Percentiles rank a stretch among this genome's conserved stretches.
phyloP scores from a whole-genome alignment of 2,797 vertebrate genomes.

The Myoxocephalus aenaeus region DNA sequence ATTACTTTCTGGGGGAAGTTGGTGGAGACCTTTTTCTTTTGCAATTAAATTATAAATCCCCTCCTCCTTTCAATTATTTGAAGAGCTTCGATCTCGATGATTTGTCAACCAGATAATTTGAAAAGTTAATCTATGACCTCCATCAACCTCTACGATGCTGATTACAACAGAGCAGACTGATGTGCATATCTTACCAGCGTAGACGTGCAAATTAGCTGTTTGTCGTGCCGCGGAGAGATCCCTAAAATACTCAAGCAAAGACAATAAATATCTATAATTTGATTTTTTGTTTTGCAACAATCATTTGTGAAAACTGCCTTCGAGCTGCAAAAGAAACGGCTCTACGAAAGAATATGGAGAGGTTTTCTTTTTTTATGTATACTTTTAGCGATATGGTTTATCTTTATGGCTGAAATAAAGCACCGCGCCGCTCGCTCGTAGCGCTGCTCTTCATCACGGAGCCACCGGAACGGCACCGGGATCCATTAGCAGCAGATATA shows the following conservation, averaged over 20 bases:
- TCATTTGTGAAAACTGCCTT: neutral
- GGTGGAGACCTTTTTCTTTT: slow-evolving; percentile 7
- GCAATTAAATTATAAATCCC: slow-evolving; percentile 60
- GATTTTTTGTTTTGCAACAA: neutral
- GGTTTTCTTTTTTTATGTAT: too few species aligned
- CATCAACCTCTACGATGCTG: neutral
- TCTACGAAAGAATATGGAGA: too few species aligned
- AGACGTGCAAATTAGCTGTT: neutral
- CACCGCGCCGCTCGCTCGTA: neutral
- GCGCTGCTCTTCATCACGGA: slow-evolving; percentile 3
- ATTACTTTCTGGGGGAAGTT: slow-evolving; percentile 58
- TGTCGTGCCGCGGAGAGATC: neutral
- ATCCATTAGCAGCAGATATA: slow-evolving; percentile 8
- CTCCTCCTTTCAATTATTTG: slow-evolving; percentile 29
- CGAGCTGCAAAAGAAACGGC: neutral
- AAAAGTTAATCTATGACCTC: slow-evolving; percentile 27
- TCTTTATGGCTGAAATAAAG: slow-evolving; percentile 7
- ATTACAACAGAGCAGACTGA: neutral
- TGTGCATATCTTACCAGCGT: neutral
- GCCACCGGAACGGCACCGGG: slow-evolving; percentile 8
- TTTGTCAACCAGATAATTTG: slow-evolving; percentile 23
- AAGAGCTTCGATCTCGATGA: slow-evolving; percentile 21
- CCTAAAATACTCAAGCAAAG: neutral
- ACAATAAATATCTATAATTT: neutral
- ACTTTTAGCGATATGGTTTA: neutral